These are phyloP conservation scores for Oxystoma pomonae DNA, from an alignment of 2,888 invertebrate genomes.

Conservation along the genomic window DNA sequence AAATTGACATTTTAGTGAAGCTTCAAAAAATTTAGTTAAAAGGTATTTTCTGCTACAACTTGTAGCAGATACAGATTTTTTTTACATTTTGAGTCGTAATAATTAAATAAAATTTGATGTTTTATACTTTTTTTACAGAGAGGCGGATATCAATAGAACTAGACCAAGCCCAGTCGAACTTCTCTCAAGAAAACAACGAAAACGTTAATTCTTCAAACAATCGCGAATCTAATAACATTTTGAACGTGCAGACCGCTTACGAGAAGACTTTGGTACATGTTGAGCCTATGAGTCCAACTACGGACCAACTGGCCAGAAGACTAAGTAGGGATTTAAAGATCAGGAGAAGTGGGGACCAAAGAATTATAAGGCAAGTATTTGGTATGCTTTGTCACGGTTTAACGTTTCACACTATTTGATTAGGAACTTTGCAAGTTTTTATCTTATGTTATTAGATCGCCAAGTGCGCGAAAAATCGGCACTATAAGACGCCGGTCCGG, in stretches of 20 bases:
- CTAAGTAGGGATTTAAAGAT: conserved; percentile 72
- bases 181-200: conserved; percentile 26
- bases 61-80: too few relatives aligned
- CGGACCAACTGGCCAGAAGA: conserved; percentile 67
- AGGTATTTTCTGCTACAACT: too few relatives aligned
- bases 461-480: conserved; percentile 78
- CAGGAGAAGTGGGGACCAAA: conserved; percentile 62
- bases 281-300: conserved; percentile 59
- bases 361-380: conserved; percentile 55
- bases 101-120: not conserved
- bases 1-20: too few relatives aligned
- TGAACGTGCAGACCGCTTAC: conserved; percentile 67
- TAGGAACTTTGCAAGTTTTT: too few relatives aligned
- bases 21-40: too few relatives aligned
- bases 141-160: conserved; percentile 40
- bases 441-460: conserved; percentile 57
- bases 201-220: conserved; percentile 43
- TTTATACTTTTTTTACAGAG: conserved; percentile 17
- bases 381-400: too few relatives aligned
- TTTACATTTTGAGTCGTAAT: conserved; percentile 42
- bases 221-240: conserved; percentile 37
- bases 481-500: conserved; percentile 67
- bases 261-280: conserved; percentile 69
- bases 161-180: conserved; percentile 30
- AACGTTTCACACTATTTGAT: too few relatives aligned